Evolutionary conservation across 2,888 invertebrate species (phyloP).

Genomic region (Hemithea aestivaria): DNA sequence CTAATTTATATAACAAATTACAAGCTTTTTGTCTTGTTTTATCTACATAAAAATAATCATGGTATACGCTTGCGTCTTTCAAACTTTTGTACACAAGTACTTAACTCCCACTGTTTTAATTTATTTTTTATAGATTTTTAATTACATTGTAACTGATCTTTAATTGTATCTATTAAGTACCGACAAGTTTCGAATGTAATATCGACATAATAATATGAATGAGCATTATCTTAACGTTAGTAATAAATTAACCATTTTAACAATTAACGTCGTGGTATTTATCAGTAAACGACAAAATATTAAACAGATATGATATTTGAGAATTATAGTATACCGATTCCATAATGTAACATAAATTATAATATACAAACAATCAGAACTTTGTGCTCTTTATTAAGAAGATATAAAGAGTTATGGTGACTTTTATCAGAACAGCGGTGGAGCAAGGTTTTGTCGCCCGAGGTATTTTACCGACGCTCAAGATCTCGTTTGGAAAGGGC

Average conservation of each 20-base stretch:
- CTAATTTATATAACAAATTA: too few relatives aligned
- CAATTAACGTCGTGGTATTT: constrained; percentile 13
- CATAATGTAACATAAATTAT: constrained; percentile 17
- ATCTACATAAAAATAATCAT: too few relatives aligned
- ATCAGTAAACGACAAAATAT: constrained; percentile 17
- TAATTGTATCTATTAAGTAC: too few relatives aligned
- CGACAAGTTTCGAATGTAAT: too few relatives aligned
- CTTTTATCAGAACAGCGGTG: constrained; percentile 15
- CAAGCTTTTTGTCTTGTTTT: too few relatives aligned
- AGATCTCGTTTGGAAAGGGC: too few relatives aligned
- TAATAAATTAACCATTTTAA: constrained; percentile 13
- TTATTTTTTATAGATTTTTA: constrained; percentile 9
- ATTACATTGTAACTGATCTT: not conserved
- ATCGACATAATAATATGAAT: too few relatives aligned
- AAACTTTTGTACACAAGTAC: too few relatives aligned
- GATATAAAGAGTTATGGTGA: not conserved
- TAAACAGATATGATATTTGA: constrained; percentile 18
- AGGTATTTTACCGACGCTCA: too few relatives aligned
- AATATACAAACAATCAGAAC: constrained; percentile 14
- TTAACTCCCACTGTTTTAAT: constrained; percentile 8
- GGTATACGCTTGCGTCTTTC: too few relatives aligned
- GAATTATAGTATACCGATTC: constrained; percentile 11
- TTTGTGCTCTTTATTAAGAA: constrained; percentile 2
- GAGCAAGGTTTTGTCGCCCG: too few relatives aligned
- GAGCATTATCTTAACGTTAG: too few relatives aligned